Percentiles rank a stretch among this genome's conserved stretches.
Evolutionary conservation across 2,113 vertebrate genomes (phyloP).

Genomic region (Mugil cephalus): DNA sequence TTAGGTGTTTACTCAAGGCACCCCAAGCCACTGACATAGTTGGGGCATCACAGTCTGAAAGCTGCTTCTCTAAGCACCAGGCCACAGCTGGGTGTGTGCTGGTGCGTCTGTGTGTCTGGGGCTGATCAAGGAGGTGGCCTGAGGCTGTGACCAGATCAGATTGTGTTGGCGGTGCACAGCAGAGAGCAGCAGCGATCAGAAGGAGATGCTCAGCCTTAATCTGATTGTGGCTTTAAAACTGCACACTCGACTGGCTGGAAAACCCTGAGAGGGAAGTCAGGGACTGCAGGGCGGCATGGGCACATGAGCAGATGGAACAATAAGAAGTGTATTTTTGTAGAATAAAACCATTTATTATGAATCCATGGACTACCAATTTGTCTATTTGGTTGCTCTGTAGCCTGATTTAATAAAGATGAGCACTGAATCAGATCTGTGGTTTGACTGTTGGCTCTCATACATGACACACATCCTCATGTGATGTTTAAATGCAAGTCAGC

Average conservation of each 20-base stretch:
- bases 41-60: too few species aligned
- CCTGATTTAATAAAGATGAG: too few species aligned
- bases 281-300: background rate
- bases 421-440: background rate
- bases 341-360: background rate
- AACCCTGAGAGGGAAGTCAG: background rate
- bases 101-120: slow-evolving; percentile 27
- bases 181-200: slow-evolving; percentile 51
- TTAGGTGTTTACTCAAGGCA: too few species aligned
- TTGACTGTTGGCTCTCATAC: background rate
- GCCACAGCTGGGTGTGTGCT: background rate
- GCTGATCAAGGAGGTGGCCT: slow-evolving; percentile 36
- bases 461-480: background rate
- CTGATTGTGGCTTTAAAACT: slow-evolving; percentile 53
- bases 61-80: too few species aligned
- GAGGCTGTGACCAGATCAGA: slow-evolving; percentile 59
- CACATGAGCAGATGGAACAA: too few species aligned
- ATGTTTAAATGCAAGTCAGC: background rate
- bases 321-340: too few species aligned
- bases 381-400: too few species aligned
- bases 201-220: slow-evolving; percentile 56
- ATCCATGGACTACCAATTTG: background rate
- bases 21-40: too few species aligned
- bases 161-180: slow-evolving; percentile 59
- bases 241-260: slow-evolving; percentile 27